Evolutionary conservation across 2,797 vertebrate genomes (phyloP), one percentile per base, ranked within the genome.

Genomic region (Rachycentron canadum): DNA sequence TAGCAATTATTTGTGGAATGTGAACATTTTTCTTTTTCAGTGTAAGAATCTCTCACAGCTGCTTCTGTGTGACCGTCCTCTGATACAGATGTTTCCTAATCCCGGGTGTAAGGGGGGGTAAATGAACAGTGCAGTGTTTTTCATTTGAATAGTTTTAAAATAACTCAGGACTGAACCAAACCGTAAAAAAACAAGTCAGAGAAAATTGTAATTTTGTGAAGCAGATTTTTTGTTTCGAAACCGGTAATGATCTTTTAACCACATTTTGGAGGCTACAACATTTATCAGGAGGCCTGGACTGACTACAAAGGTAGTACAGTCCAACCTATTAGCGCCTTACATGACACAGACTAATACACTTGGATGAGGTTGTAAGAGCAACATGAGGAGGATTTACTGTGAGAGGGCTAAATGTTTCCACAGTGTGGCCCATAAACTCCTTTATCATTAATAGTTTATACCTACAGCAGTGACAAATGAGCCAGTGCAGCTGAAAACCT

Each of bases 351-450:
- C 38, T 36, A 4, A 25, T 19, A 45, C 30, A 16, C 23, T 67
- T 62, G 21, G 38, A 55, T 64, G 49, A 56, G 11, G 30, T 45
- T 32, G 36, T 25, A 12, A 19, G 16, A 68, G 23, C 7, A 40
- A 26, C 30, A 19, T 21, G n/a, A 69, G 34, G 26, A 63, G 30
- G 19, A 43, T 64, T 38, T 1, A 69, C 23, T 0, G 26, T 11
- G 23, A 72, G 26, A 61, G 40, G 14, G 8, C 7, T 5, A 57
- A 76, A 82, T 69, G 75, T 75, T 60, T 81, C n/a, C 52, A 16
- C 40, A 73, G 30, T 69, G 79, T 77, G 73, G 76, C 41, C 72
- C 12, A 41, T 17, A 66, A 56, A 53, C 69, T 68, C 41, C 41
- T 41, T 6, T 17, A 62, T 64, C 52, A 60, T 12, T n/a, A 11